Conservation (phyloP, 2,113 vertebrate species). For the Aleadryas rufinucha region DNA sequence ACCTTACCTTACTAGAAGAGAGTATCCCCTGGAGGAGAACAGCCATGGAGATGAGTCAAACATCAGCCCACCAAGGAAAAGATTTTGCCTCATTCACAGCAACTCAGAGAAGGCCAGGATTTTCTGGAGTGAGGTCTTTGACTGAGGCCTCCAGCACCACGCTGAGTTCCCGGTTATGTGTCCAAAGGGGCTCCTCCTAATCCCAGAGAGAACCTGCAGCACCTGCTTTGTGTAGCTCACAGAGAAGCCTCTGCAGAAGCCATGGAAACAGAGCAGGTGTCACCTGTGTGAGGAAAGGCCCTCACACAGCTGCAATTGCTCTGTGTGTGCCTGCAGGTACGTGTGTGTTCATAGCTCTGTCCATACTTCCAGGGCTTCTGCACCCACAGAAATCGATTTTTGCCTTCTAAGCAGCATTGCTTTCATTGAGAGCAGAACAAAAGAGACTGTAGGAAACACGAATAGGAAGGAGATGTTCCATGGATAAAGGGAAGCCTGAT, state of each 20-base stretch:
- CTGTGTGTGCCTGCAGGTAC: neutral
- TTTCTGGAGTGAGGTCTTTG: neutral
- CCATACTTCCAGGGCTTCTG: neutral
- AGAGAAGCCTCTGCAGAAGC: neutral
- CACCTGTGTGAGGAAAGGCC: neutral
- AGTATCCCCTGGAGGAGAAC: neutral
- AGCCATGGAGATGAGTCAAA: neutral
- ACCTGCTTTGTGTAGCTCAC: neutral
- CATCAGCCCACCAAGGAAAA: neutral
- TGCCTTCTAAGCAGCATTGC: neutral
- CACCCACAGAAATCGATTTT: neutral
- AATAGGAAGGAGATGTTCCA: neutral
- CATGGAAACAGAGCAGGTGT: neutral
- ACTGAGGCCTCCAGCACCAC: neutral
- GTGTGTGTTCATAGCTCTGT: neutral
- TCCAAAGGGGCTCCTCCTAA: neutral
- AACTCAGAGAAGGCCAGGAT: neutral
- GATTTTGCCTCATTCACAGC: neutral
- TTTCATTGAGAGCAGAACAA: neutral
- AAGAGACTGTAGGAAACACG: neutral
- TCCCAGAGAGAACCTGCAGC: neutral
- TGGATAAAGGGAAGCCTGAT: neutral
- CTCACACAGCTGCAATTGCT: neutral
- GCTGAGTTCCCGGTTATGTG: fast-evolving
- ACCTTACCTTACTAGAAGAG: neutral